Base-by-base conservation (phyloP, 2,888 invertebrate genomes). In the Himalopsyche tibetana region DNA sequence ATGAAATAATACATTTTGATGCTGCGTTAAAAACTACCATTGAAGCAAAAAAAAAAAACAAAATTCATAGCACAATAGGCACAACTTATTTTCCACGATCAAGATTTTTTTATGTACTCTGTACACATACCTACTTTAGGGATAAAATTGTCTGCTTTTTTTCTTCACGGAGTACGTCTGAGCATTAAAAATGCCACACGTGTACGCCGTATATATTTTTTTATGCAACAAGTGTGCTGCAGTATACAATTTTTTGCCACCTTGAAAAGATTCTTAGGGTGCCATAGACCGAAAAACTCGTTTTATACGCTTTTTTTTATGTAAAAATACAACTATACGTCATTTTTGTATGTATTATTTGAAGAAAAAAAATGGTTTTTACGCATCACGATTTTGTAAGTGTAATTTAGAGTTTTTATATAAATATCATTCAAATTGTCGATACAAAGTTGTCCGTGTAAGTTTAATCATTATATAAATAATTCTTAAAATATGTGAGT, bases 21-120 rank as follows among this genome's bases (percentile, higher is more conserved):
- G 81, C 74, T 74, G 84, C 86, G 84, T 74, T 84, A 84, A 86
- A 86, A 86, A 84, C 82, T 63, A 42, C 42, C 80, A 45, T 40
- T 55, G 69, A 42, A 82, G 51, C 82, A 55, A 40, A 80, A 82
- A 85, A 86, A 86, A 87, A 85, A 85, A 81, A 82, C 83, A n/a
- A 83, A 84, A 82, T 28, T n/a, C n/a, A 82, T 42, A 56, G 63
- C 28, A 84, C 86, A 86, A 84, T 82, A 15, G 19, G 19, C 28
- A 56, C 40, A 15, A 1, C 51, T 84, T 86, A 80, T 86, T 84
- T 86, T 63, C 63, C 63, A 63, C 19, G 28, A 63, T 63, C 63
- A 63, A 63, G 63, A 63, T 63, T 19, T 63, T 63, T 63, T 63
- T 63, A 11, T 8, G 19, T 63, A 63, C 63, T 63, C 1, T 19